A percentile compares a stretch with the other conserved stretches of the same genome.
phyloP scores from a whole-genome alignment of 2,888 invertebrate genomes.

The Scaptodrosophila latifasciaeformis region DNA sequence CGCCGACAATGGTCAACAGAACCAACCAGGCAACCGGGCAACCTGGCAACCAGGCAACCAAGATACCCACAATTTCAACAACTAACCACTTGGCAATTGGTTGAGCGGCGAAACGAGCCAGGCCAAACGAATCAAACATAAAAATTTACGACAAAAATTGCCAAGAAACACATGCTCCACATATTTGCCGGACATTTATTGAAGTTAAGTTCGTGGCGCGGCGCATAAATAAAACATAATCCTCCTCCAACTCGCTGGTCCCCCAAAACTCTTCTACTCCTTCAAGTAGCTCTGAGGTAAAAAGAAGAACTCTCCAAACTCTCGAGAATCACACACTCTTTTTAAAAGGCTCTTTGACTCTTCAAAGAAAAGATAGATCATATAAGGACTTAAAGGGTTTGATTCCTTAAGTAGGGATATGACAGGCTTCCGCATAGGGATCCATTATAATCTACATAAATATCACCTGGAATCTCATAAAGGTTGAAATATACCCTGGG shows the following conservation, averaged over 20 bases:
- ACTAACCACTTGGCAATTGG: conserved; percentile 5
- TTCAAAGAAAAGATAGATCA: too few relatives aligned
- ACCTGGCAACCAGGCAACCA: conserved; percentile 3
- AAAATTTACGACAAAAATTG: conserved; percentile 73
- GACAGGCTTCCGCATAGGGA: too few relatives aligned
- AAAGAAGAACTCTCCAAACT: too few relatives aligned
- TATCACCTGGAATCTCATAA: too few relatives aligned
- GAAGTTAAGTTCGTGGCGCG: conserved; percentile 75
- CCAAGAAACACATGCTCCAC: conserved; percentile 76
- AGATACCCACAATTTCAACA: conserved; percentile 1
- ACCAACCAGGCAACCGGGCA: background rate
- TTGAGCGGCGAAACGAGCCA: conserved; percentile 11
- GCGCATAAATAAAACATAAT: conserved; percentile 76
- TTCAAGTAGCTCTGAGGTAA: conserved; percentile 6
- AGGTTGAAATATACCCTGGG: too few relatives aligned
- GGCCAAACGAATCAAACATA: conserved; percentile 53
- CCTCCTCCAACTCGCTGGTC: conserved; percentile 50
- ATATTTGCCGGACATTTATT: conserved; percentile 76
- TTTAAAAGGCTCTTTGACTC: too few relatives aligned
- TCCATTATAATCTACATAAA: too few relatives aligned
- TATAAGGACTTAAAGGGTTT: too few relatives aligned
- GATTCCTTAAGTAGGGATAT: background rate
- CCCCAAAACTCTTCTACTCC: conserved; percentile 33
- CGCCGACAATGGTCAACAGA: conserved; percentile 49
- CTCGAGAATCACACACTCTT: too few relatives aligned